phyloP scores from a whole-genome alignment of 2,888 invertebrate genomes.

The Anthophora plumipes region DNA sequence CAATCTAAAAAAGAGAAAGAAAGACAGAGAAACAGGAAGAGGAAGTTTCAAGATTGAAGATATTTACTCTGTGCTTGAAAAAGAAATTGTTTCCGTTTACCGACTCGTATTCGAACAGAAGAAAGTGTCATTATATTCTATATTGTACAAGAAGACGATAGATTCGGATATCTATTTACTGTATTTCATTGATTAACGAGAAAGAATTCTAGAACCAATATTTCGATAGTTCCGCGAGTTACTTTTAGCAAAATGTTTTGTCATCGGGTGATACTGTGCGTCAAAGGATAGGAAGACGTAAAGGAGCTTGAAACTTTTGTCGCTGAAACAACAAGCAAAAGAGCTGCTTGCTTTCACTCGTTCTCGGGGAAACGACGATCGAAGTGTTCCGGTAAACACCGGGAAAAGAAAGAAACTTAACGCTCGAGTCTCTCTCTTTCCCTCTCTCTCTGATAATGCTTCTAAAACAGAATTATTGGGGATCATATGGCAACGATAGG shows the following conservation, averaged over 20 bases:
- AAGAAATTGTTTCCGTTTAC: constrained; percentile 1
- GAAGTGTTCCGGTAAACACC: not conserved
- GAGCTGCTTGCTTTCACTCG: not conserved
- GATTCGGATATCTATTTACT: not conserved
- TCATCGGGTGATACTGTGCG: not conserved
- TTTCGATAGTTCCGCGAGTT: not conserved
- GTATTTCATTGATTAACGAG: too few species aligned
- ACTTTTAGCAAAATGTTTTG: not conserved
- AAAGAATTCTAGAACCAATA: not conserved
- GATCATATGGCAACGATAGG: not conserved
- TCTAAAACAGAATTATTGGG: not conserved
- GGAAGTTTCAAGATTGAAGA: constrained; percentile 33
- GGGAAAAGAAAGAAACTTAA: not conserved
- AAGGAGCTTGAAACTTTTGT: constrained; percentile 4
- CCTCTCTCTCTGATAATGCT: too few species aligned
- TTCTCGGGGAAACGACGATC: not conserved
- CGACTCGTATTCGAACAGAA: not conserved
- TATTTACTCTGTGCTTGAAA: constrained; percentile 11
- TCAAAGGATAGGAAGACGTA: not conserved
- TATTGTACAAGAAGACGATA: not conserved
- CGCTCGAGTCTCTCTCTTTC: too few species aligned
- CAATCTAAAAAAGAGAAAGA: too few species aligned
- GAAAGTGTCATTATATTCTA: not conserved
- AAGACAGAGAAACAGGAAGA: not conserved
- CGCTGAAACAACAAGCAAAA: not conserved